A percentile compares a stretch with the other conserved stretches of the same genome.
phyloP scores from a whole-genome alignment of 2,113 vertebrate species.

The Sander lucioperca region DNA sequence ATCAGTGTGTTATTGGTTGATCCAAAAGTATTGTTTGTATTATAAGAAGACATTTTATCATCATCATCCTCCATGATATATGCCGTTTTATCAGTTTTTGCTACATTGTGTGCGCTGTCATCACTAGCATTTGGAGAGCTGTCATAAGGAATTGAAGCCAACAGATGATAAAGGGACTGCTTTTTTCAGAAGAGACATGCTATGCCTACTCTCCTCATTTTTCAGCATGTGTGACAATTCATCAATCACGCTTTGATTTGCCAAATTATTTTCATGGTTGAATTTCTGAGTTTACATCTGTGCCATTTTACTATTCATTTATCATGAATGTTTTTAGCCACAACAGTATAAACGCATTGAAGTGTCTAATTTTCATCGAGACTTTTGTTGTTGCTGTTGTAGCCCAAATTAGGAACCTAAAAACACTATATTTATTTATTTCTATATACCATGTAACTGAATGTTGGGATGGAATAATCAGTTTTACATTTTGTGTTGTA shows the following conservation, averaged over 20 bases:
- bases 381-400: slow-evolving; percentile 21
- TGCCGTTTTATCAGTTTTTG: slow-evolving; percentile 58
- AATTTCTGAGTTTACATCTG: slow-evolving; percentile 69
- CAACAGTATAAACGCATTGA: slow-evolving; percentile 38
- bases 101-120: slow-evolving; percentile 54
- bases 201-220: slow-evolving; percentile 47
- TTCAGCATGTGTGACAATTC: slow-evolving; percentile 62
- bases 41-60: slow-evolving; percentile 66
- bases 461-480: slow-evolving; percentile 29
- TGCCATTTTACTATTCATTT: slow-evolving; percentile 63
- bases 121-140: slow-evolving; percentile 59
- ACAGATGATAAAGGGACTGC: slow-evolving; percentile 50
- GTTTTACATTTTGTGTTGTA: slow-evolving; percentile 40
- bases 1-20: slow-evolving; percentile 75
- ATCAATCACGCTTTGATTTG: slow-evolving; percentile 71
- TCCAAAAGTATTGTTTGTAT: slow-evolving; percentile 71
- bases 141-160: slow-evolving; percentile 67
- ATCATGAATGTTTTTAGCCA: slow-evolving; percentile 57
- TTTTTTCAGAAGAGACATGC: slow-evolving; percentile 32
- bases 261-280: slow-evolving; percentile 66
- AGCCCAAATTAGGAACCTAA: slow-evolving; percentile 31
- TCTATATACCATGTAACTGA: slow-evolving; percentile 25
- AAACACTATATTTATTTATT: slow-evolving; percentile 41
- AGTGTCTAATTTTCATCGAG: slow-evolving; percentile 24
- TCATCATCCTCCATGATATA: slow-evolving; percentile 46